Evolutionary conservation across 2,797 vertebrate species (phyloP), one percentile per base, ranked within the genome.

Genomic region (Erethizon dorsatum): DNA sequence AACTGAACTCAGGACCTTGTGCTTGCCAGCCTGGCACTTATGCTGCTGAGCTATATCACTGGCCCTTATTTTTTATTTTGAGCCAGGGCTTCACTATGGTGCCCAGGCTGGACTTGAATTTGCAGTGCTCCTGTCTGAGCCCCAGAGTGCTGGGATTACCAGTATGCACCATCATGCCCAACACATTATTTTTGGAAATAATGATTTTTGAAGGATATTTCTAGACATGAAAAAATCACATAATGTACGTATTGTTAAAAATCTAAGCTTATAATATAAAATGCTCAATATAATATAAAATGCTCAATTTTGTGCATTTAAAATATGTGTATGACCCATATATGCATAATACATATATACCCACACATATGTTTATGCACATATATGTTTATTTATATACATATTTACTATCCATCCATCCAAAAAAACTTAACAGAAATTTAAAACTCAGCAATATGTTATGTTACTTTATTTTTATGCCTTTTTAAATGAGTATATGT

Each of bases 381-480:
- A 17, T 28, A 17, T 28, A 65, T 33, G 88, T 75, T 67, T 75
- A 77, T n/a, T 67, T 77, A 45, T 59, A 63, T 33, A 37, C 8
- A 45, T 78, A 91, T 57, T 88, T 31, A 57, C 5, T 31, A 24
- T 71, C 41, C 6, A 57, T 1, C 9, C 18, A 54, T n/a, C 0
- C 9, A 26, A 59, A 87, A 87, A 69, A 57, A 1, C 54, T 54
- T 11, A 61, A 59, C 82, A 69, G 90, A 92, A 96, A 84, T 93
- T 52, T 18, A 89, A 41, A 97, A 88, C 33, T 95, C 45, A 57
- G 5, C 37, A 85, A 41, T 84, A 73, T 92, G 56, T 86, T 10
- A 95, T 37, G 3, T 89, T 94, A 69, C 94, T 90, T 92, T 37
- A 83, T 69, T 92, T 92, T 75, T 33, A 65, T 77, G 41, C 13